Percentiles rank a stretch among this genome's conserved stretches.
phyloP scores from a whole-genome alignment of 2,113 vertebrate genomes.

The Crypturellus undulatus region DNA sequence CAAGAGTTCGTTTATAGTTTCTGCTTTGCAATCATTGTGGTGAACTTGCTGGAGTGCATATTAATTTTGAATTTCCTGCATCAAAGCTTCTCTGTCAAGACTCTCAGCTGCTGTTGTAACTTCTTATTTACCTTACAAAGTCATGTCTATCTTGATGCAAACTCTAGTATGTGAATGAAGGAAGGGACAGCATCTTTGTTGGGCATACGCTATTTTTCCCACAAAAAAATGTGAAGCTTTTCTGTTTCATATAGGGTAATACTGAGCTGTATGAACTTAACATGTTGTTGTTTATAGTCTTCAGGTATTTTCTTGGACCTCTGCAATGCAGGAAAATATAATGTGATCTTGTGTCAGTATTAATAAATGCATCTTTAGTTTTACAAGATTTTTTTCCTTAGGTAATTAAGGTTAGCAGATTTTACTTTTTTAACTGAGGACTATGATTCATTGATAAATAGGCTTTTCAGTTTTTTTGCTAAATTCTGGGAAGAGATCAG shows the following conservation, averaged over 20 bases:
- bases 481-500: not conserved
- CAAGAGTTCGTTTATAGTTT: not conserved
- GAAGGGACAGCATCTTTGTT: not conserved
- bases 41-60: not conserved
- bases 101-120: not conserved
- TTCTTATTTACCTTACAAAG: not conserved
- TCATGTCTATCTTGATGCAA: not conserved
- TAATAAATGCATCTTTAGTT: not conserved
- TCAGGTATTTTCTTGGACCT: not conserved
- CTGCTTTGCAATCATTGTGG: not conserved
- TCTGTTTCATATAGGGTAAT: not conserved
- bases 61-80: not conserved
- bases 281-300: not conserved
- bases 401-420: not conserved
- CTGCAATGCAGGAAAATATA: not conserved
- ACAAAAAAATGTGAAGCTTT: not conserved
- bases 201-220: not conserved
- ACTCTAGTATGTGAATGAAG: not conserved
- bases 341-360: not conserved
- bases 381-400: not conserved
- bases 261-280: not conserved
- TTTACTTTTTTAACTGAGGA: not conserved
- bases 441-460: not conserved
- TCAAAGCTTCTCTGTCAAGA: not conserved
- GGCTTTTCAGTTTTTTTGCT: not conserved